Conservation (phyloP, 2,797 vertebrate genomes). For the Anguilla pacifica region DNA sequence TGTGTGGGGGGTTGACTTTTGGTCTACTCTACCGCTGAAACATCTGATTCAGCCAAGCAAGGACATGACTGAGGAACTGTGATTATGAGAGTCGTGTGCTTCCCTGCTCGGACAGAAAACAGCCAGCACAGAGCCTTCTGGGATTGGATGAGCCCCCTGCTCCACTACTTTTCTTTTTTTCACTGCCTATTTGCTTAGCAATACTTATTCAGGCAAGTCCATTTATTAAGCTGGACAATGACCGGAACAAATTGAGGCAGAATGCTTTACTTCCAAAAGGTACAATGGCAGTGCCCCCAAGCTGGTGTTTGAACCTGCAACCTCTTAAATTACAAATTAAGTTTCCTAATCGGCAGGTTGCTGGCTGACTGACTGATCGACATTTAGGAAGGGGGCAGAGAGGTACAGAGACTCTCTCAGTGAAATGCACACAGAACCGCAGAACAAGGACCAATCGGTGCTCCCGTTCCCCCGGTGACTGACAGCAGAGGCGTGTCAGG, state of each 20-base stretch:
- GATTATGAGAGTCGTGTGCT: no score
- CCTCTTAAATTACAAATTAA: neutral
- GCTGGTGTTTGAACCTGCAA: neutral
- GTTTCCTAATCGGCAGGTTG: neutral
- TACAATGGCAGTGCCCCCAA: neutral
- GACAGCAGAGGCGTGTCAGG: neutral
- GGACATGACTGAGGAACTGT: no score
- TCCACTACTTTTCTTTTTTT: no score
- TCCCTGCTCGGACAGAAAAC: no score
- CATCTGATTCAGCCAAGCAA: neutral
- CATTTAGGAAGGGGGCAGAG: neutral
- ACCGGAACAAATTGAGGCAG: no score
- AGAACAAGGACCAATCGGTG: neutral
- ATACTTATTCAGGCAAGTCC: no score
- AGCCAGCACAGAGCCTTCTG: no score
- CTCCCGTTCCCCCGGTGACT: neutral
- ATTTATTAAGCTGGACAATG: no score
- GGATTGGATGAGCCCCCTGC: no score
- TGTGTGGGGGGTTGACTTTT: neutral
- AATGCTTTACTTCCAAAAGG: neutral
- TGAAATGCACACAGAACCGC: no score
- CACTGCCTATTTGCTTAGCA: no score
- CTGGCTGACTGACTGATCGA: neutral
- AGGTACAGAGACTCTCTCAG: neutral
- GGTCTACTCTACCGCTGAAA: neutral